Conservation (phyloP, 2,113 vertebrate species). For the Gila orcuttii region DNA sequence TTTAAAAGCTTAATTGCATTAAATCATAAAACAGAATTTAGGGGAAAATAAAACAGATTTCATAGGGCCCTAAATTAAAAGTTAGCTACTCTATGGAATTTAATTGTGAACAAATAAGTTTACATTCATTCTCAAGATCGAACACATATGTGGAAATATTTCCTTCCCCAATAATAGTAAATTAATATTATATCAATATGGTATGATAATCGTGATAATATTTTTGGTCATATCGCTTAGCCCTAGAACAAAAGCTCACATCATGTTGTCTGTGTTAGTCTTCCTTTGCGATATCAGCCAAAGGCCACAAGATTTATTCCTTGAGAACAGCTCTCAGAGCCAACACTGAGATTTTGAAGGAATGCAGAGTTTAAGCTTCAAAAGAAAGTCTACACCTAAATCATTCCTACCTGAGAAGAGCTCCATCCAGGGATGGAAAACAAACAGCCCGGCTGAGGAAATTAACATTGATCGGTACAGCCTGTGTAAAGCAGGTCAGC, state of each 20-base stretch:
- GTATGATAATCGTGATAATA: no score
- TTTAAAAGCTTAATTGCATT: no score
- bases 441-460: not conserved
- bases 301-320: slow-evolving; percentile 14
- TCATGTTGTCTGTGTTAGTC: not conserved
- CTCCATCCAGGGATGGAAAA: not conserved
- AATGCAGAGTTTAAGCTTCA: slow-evolving; percentile 26
- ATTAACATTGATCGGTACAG: not conserved
- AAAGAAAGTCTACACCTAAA: slow-evolving; percentile 21
- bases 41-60: no score
- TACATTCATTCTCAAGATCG: no score
- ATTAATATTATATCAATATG: no score
- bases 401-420: slow-evolving; percentile 8
- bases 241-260: not conserved
- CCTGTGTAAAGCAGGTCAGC: not conserved
- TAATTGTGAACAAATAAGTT: no score
- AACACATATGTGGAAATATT: no score
- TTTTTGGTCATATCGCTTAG: no score
- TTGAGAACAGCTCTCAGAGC: not conserved
- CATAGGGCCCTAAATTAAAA: no score
- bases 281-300: not conserved
- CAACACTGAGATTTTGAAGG: not conserved
- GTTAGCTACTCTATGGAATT: no score
- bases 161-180: no score
- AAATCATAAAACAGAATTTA: no score